These are phyloP conservation scores for Schrankia costaestrigalis DNA, from an alignment of 2,888 invertebrate species.

Conservation along the genomic window DNA sequence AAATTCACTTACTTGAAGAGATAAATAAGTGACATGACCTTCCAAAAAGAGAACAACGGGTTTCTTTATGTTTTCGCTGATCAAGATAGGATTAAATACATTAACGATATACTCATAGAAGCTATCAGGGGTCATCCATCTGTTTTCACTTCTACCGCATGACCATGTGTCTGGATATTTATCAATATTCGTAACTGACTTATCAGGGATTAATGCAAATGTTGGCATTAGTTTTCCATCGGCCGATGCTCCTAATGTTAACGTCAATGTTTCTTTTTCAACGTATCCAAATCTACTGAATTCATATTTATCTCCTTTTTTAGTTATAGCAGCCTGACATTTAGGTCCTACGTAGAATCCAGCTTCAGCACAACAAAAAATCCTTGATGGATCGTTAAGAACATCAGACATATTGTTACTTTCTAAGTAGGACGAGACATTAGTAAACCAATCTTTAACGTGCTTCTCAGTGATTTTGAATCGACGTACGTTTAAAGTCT, in stretches of 20 bases:
- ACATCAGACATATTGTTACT: neutral
- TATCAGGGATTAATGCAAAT: slow-evolving; percentile 9
- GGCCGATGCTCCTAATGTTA: slow-evolving; percentile 9
- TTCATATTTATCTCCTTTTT: slow-evolving; percentile 4
- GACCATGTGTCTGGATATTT: slow-evolving; percentile 11
- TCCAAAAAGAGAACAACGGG: slow-evolving; percentile 10
- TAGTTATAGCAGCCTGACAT: slow-evolving; percentile 4
- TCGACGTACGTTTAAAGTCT: slow-evolving; percentile 1
- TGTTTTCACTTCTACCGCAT: slow-evolving; percentile 8
- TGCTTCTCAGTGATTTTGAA: neutral
- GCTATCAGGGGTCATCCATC: slow-evolving; percentile 13
- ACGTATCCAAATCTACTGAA: slow-evolving; percentile 4
- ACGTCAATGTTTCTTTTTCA: slow-evolving; percentile 9
- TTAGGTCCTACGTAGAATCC: slow-evolving; percentile 9
- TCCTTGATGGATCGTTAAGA: slow-evolving; percentile 7
- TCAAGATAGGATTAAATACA: slow-evolving; percentile 6
- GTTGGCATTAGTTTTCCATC: slow-evolving; percentile 11
- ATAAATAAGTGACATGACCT: slow-evolving; percentile 10
- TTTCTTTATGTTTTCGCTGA: slow-evolving; percentile 5
- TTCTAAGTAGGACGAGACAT: neutral
- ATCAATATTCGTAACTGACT: slow-evolving; percentile 7
- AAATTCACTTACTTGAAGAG: slow-evolving; percentile 8
- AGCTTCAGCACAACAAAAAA: slow-evolving; percentile 9
- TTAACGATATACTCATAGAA: slow-evolving; percentile 12
- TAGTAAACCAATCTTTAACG: neutral